Conservation (phyloP, 2,113 vertebrate species). For the Carassius gibelio region DNA sequence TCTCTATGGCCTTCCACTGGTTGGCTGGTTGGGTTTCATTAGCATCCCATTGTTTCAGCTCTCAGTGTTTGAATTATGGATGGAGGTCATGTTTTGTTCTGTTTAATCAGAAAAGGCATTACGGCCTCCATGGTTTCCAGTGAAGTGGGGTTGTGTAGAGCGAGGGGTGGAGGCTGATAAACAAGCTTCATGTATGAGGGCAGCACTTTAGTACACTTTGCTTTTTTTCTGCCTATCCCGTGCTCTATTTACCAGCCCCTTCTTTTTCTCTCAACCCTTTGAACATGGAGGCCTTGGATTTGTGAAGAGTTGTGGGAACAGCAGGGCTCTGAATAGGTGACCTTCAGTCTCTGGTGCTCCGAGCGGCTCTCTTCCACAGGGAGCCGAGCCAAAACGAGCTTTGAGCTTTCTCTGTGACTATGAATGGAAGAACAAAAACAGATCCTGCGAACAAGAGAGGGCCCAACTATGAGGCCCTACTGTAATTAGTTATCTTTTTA, state of each 20-base stretch:
- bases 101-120: constrained; percentile 41
- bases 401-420: constrained; percentile 54
- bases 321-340: constrained; percentile 68
- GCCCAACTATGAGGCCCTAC: constrained; percentile 41
- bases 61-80: constrained; percentile 35
- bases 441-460: constrained; percentile 29
- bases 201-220: constrained; percentile 34
- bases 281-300: constrained; percentile 55
- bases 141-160: constrained; percentile 46
- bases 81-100: constrained; percentile 43
- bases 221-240: constrained; percentile 15
- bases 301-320: constrained; percentile 72
- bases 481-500: constrained; percentile 63
- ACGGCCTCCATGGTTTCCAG: constrained; percentile 56
- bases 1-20: neutral
- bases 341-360: constrained; percentile 48
- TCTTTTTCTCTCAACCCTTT: constrained; percentile 38
- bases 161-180: constrained; percentile 35
- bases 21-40: neutral
- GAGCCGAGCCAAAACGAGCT: constrained; percentile 63
- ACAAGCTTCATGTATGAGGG: constrained; percentile 49
- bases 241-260: constrained; percentile 30
- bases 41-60: neutral
- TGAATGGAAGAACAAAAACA: constrained; percentile 43
- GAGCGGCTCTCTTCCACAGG: constrained; percentile 53